Evolutionary conservation across 2,113 vertebrate species (phyloP).

Genomic region (Dasyprocta punctata): DNA sequence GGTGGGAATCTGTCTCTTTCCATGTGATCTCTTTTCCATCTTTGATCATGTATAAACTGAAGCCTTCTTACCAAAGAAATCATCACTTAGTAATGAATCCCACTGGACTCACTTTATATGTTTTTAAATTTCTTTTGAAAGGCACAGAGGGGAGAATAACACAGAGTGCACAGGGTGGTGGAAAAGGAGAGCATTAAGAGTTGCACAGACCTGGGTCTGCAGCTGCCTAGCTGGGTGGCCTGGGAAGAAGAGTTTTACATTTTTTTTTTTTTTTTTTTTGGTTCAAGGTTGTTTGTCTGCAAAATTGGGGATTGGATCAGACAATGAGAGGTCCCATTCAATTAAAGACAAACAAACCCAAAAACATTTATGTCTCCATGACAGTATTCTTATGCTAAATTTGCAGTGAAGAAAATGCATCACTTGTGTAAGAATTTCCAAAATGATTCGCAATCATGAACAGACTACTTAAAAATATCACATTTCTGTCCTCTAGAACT

Average conservation of each 20-base stretch:
- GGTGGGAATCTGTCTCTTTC: constrained; percentile 44
- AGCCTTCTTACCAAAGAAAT: constrained; percentile 38
- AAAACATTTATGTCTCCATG: not conserved
- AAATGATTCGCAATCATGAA: not conserved
- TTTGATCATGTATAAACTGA: not conserved
- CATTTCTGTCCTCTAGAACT: constrained; percentile 1
- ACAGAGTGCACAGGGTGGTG: not conserved
- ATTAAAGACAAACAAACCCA: not conserved
- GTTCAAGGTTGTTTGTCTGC: not conserved
- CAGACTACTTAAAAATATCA: not conserved
- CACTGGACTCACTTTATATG: not conserved
- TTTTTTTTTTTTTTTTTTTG: not conserved
- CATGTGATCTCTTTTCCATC: not conserved
- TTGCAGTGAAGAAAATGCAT: not conserved
- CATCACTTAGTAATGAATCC: constrained; percentile 59
- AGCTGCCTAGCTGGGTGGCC: not conserved
- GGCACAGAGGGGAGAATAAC: not conserved
- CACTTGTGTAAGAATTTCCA: not conserved
- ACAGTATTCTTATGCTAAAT: not conserved
- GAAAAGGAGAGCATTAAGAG: not conserved
- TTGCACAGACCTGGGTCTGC: not conserved
- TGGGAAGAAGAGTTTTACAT: not conserved
- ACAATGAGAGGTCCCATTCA: not conserved
- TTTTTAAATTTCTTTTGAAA: not conserved
- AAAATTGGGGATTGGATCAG: not conserved